phyloP scores from a whole-genome alignment of 2,888 invertebrate species.

The Alviniconcha strummeri region DNA sequence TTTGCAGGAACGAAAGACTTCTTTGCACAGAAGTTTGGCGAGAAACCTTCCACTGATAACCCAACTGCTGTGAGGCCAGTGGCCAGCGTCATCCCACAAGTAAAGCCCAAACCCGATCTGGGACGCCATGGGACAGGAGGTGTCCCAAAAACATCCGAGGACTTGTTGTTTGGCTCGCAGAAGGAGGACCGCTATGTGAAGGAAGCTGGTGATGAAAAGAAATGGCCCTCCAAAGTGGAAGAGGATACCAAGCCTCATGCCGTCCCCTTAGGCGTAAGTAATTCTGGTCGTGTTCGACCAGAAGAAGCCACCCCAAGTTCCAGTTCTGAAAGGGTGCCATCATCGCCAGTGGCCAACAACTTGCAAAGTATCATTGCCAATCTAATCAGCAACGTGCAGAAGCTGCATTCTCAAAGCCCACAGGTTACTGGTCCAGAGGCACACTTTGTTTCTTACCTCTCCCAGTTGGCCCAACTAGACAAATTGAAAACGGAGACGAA shows the following conservation, averaged over 20 bases:
- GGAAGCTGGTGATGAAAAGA: no score
- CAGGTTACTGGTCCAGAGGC: not conserved
- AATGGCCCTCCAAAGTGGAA: no score
- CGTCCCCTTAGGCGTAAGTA: no score
- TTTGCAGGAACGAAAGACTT: no score
- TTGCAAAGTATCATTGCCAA: slow-evolving; percentile 3
- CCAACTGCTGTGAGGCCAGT: not conserved
- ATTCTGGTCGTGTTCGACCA: no score
- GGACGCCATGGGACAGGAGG: not conserved
- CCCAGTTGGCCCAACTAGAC: slow-evolving; percentile 15
- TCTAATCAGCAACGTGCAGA: slow-evolving; percentile 16
- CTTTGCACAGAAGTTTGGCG: no score
- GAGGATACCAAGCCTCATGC: no score
- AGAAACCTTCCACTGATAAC: no score
- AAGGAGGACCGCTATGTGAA: not conserved
- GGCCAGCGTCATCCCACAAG: slow-evolving; percentile 2
- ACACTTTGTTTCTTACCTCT: slow-evolving; percentile 6
- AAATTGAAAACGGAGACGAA: slow-evolving; percentile 2
- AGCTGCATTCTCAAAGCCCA: not conserved
- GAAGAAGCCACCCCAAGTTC: no score
- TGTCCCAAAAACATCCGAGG: not conserved
- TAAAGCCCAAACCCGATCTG: slow-evolving; percentile 7
- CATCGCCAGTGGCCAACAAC: not conserved
- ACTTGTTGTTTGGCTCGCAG: not conserved
- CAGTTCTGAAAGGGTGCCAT: not conserved